Base-by-base conservation (phyloP, 2,113 vertebrate species). In the Drymodes brunneopygia region DNA sequence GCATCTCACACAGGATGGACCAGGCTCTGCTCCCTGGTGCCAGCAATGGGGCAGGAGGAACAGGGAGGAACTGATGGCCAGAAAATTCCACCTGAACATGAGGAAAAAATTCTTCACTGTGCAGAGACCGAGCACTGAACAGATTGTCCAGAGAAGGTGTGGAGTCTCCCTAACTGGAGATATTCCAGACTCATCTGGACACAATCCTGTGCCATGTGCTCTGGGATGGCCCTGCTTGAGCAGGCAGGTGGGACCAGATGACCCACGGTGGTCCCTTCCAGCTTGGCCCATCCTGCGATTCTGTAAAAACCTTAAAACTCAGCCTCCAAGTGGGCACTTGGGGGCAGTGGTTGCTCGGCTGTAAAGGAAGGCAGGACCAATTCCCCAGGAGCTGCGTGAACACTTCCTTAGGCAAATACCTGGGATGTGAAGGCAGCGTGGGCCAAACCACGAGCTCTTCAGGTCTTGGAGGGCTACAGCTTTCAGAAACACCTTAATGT, bases 341-440 rank as follows among this genome's bases (percentile, higher is more conserved):
- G 93, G 94, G 95, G 96, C 94, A 97, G 95, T 95, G 94, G 94
- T 56, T 77, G 67, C 96, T 94, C 4, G 50, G 47, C 67, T 90
- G 87, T 91, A 73, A 83, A 73, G 65, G n/a, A 60, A 84, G 58
- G 71, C 74, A 88, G 71, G 45, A 95, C 7, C 54, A 36, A 25
- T 58, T 57, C 62, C 27, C 33, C 38, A n/a, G 42, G 38, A 94
- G 2, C 57, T 5, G 25, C 1, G 2, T 15, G 53, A 74, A 4
- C 2, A 0, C 4, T 42, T 6, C 66, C 31, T 11, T 6, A 29
- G 56, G 22, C 69, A n/a, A 82, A 80, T 16, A 31, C n/a, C 21
- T 8, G 8, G 28, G 29, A 40, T 23, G 8, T 2, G 2, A 28
- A 73, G 13, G 31, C 66, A 62, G 15, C 5, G 2, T 45, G 23